Base-by-base conservation (phyloP, 2,888 invertebrate genomes). In the Epinotia brunnichana region DNA sequence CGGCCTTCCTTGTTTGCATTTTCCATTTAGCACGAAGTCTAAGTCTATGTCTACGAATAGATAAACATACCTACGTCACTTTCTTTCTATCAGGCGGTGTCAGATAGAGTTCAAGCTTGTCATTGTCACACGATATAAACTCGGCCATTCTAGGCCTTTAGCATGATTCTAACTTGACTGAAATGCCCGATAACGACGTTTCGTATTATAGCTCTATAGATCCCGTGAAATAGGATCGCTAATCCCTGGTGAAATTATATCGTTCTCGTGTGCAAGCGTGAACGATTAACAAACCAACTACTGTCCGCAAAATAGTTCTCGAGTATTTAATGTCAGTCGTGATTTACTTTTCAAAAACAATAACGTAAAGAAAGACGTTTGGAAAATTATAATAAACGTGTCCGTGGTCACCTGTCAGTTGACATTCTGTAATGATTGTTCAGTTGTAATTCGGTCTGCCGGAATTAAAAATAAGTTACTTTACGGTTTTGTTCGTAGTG, bases 271-370 rank as follows among this genome's bases (percentile, higher is more conserved):
- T 48, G 67, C 71, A 67, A 44, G 59, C 53, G 53, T 21, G 54
- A 67, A 72, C 67, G 67, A 73, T 73, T 73, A 73, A 68, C 72
- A 35, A 7, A 35, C 35, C 35, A 62, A 57, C 68, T 73, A 73
- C 72, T 11, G 62, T 19, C 62, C 56, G 68, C 72, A 73, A 24
- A 67, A 62, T 41, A 68, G 57, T n/a, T 53, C 24, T n/a, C 24
- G 15, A 7, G n/a, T 35, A 35, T 35, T 35, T 35, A n/a, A 9
- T 35, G 35, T 35, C 35, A 35, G 35, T 35, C 35, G 35, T 35
- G 35, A 35, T 35, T 35, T 35, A 9, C 1, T 7, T 35, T 35
- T 35, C 35, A 9, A 35, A 29, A 35, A 35, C 9, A 9, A 35
- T 35, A 9, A 35, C 1, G 35, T 35, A 29, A 29, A 29, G 35